Base-by-base conservation (phyloP, 2,113 vertebrate species). In the Apus apus region DNA sequence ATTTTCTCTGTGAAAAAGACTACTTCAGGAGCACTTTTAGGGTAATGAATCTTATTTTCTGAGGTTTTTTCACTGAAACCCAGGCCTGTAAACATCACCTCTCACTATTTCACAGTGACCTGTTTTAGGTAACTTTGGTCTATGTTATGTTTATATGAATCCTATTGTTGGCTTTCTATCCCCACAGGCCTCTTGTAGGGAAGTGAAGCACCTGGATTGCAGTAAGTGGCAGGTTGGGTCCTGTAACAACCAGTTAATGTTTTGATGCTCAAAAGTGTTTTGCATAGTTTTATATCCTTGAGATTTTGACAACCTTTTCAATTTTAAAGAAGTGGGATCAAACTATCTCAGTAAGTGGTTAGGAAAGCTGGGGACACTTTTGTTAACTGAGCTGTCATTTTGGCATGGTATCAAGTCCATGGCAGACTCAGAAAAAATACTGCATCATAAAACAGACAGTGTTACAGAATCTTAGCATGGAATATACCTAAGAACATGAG, bases 341-440 rank as follows among this genome's bases (percentile, higher is more conserved):
- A 96, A 94, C 87, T 93, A 82, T 70, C 89, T 94, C 77, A 79
- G 73, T 38, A 85, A 92, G 87, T 82, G 64, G 71, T 91, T 94
- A 91, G 22, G 8, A 95, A 95, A 96, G 67, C 88, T 94, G 51
- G 87, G 87, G 73, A 94, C 81, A 85, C 71, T 95, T 92, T 93
- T 89, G 62, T 96, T 97, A 97, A 97, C 94, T 97, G 97, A 97
- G 97, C 96, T 97, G 98, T 97, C 95, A 85, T 91, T 96, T 90
- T 92, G 64, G 78, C 70, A 89, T 57, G 45, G 36, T 86, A 82
- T 85, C 81, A 94, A 93, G 57, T 83, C 86, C 67, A 89, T 30
- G 57, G 93, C 83, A 94, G 80, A 86, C 58, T 86, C 67, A 91
- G 56, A 94, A 96, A 96, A 79, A 71, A 97, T 84, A 93, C 26